These are phyloP conservation scores for Drosophila borborema DNA, from an alignment of 2,888 invertebrate genomes.

Conservation along the genomic window DNA sequence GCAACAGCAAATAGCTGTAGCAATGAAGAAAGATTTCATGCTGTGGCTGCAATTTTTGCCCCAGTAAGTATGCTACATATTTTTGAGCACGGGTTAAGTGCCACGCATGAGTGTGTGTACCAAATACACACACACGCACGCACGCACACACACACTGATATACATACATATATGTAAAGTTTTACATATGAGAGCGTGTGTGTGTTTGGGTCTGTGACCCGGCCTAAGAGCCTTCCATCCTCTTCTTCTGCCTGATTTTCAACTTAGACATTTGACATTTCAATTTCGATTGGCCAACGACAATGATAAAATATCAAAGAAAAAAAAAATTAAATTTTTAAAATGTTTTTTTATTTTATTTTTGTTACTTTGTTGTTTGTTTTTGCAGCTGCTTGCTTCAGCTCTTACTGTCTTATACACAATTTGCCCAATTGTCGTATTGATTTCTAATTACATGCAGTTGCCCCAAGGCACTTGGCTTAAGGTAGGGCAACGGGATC, in stretches of 20 bases:
- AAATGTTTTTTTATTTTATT: not conserved
- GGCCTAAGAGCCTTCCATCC: conserved; percentile 41
- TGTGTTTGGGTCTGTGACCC: conserved; percentile 47
- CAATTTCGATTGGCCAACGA: conserved; percentile 61
- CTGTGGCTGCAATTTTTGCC: conserved; percentile 71
- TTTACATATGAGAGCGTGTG: conserved; percentile 13
- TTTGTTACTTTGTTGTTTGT: not conserved
- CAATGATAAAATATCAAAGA: conserved; percentile 28
- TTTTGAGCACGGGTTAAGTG: conserved; percentile 72
- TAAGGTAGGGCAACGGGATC: conserved; percentile 59
- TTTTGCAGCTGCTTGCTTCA: conserved; percentile 4
- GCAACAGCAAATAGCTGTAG: conserved; percentile 42
- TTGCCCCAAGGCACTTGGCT: conserved; percentile 55
- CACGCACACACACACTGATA: conserved; percentile 1
- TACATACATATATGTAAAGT: conserved; percentile 15
- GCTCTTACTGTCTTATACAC: conserved; percentile 12
- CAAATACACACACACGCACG: conserved; percentile 21
- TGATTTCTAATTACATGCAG: conserved; percentile 72
- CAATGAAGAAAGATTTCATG: conserved; percentile 64
- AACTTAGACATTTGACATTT: conserved; percentile 67
- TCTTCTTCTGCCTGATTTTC: conserved; percentile 28
- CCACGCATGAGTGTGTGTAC: conserved; percentile 43
- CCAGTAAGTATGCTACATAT: conserved; percentile 76
- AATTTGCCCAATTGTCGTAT: conserved; percentile 64
- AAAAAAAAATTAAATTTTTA: conserved; percentile 6